A percentile compares a stretch with the other conserved stretches of the same genome.
These are phyloP conservation scores for Ptyas mucosa DNA, from an alignment of 2,113 vertebrate genomes.

Conservation along the genomic window DNA sequence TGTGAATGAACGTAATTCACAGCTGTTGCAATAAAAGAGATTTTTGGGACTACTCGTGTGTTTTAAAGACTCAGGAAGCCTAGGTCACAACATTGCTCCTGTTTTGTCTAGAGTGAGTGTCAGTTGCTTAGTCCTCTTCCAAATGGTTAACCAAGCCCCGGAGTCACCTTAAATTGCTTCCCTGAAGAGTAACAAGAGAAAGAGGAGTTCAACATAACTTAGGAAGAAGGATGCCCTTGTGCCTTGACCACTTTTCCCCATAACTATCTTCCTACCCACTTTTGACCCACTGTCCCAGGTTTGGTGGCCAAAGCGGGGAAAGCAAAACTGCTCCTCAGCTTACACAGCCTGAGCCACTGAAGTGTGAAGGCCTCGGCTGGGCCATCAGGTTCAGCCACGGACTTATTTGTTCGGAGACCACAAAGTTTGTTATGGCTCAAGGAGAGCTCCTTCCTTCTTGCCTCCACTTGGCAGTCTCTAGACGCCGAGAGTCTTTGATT, in stretches of 20 bases:
- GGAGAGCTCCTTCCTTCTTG: neutral
- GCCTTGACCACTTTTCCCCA: neutral
- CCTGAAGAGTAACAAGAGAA: neutral
- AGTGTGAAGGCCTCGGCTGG: no score
- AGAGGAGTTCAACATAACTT: no score
- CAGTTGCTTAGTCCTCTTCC: neutral
- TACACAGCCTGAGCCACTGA: no score
- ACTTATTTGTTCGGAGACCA: neutral
- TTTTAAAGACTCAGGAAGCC: no score
- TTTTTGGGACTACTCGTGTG: no score
- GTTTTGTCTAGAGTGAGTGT: neutral
- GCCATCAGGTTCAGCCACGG: neutral
- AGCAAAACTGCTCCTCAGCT: no score
- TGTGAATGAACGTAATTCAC: no score
- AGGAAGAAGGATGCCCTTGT: no score
- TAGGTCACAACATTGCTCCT: neutral
- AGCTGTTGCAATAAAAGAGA: no score
- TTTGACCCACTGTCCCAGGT: no score
- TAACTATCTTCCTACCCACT: neutral
- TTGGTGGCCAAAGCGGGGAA: neutral
- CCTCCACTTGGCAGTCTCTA: constrained; percentile 12
- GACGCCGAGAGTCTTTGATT: constrained; percentile 20
- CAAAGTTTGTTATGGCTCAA: neutral
- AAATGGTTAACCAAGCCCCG: neutral
- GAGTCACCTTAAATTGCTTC: neutral